A percentile compares a stretch with the other conserved stretches of the same genome.
phyloP scores from a whole-genome alignment of 2,888 invertebrate genomes.

The Lithophane socia region DNA sequence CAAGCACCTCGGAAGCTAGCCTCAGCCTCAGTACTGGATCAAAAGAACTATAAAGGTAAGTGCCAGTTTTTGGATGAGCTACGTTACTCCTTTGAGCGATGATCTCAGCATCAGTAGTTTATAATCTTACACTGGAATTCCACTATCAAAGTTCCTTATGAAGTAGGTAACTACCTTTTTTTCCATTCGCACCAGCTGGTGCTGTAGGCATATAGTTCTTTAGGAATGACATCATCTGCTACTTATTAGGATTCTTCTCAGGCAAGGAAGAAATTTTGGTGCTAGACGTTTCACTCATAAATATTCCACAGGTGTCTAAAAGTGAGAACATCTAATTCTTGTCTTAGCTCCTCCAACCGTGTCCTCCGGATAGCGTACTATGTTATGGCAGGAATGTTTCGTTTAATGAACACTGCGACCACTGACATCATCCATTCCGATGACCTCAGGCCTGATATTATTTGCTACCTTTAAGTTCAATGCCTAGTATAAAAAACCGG shows the following conservation, averaged over 20 bases:
- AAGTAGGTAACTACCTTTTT: slow-evolving; percentile 20
- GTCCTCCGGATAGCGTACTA: slow-evolving; percentile 2
- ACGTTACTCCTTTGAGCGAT: slow-evolving; percentile 28
- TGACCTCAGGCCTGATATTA: slow-evolving; percentile 59
- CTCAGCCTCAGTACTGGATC: slow-evolving; percentile 92
- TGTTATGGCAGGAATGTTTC: slow-evolving; percentile 14
- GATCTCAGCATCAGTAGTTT: slow-evolving; percentile 38
- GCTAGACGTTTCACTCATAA: neutral
- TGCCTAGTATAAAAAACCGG: slow-evolving; percentile 24
- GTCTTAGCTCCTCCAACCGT: slow-evolving; percentile 4
- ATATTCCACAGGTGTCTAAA: neutral
- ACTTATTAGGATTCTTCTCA: slow-evolving; percentile 32
- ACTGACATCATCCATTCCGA: slow-evolving; percentile 65
- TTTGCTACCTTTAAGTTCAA: slow-evolving; percentile 42
- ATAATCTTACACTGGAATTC: slow-evolving; percentile 42
- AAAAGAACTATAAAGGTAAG: slow-evolving; percentile 96
- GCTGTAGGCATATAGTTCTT: slow-evolving; percentile 15
- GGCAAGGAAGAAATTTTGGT: slow-evolving; percentile 32
- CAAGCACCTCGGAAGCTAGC: slow-evolving; percentile 80
- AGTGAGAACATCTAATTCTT: slow-evolving; percentile 1
- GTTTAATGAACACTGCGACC: slow-evolving; percentile 46
- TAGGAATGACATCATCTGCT: slow-evolving; percentile 56
- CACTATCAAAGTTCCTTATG: slow-evolving; percentile 44
- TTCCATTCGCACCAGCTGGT: slow-evolving; percentile 31
- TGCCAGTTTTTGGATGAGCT: slow-evolving; percentile 55